Evolutionary conservation across 2,888 invertebrate genomes (phyloP).

Genomic region (Aporophyla nigra): DNA sequence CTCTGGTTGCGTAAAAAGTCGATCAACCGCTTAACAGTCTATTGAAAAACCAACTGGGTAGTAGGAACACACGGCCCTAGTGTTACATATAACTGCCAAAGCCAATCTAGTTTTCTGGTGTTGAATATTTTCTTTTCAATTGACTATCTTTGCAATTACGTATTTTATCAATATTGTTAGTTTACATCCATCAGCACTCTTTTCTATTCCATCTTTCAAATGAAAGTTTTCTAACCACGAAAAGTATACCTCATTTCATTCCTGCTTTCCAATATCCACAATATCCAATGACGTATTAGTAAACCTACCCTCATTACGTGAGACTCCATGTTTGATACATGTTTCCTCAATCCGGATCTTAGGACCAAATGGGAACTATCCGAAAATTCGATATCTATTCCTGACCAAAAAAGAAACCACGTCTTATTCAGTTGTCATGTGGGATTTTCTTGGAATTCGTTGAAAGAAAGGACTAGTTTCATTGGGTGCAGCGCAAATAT

Average conservation of each 20-base stretch:
- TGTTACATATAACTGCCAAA: too few relatives aligned
- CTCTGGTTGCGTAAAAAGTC: too few relatives aligned
- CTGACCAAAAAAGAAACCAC: not conserved
- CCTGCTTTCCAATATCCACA: not conserved
- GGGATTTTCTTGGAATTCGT: not conserved
- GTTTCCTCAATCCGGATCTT: not conserved
- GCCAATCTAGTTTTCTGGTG: not conserved
- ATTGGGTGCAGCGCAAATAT: not conserved
- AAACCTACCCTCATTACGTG: not conserved
- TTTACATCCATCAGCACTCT: not conserved
- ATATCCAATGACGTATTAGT: not conserved
- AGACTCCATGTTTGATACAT: not conserved
- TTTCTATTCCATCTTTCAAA: too few relatives aligned
- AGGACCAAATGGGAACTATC: conserved; percentile 2
- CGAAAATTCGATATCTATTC: conserved; percentile 7
- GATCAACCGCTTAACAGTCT: too few relatives aligned
- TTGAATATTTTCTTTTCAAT: too few relatives aligned
- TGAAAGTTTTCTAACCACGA: not conserved
- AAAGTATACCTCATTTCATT: not conserved
- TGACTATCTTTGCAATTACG: too few relatives aligned
- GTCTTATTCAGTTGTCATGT: not conserved
- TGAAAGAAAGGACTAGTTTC: not conserved
- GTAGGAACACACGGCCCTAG: too few relatives aligned
- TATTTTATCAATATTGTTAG: not conserved
- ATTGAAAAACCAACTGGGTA: too few relatives aligned